These are phyloP conservation scores for Entomobrya proxima DNA, from an alignment of 2,888 invertebrate species.

Conservation along the genomic window DNA sequence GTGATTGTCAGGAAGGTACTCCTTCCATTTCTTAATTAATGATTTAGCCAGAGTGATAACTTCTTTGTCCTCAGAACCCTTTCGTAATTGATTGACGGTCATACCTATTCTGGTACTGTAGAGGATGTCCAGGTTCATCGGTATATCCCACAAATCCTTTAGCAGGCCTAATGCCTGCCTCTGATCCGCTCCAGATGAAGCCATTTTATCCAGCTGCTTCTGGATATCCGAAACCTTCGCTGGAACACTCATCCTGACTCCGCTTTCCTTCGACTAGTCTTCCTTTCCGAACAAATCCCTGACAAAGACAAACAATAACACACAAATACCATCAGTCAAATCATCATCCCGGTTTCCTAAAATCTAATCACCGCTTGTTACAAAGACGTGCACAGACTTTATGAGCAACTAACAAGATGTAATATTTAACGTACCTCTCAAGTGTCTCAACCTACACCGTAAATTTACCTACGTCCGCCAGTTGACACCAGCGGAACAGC, in stretches of 20 bases:
- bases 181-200: slow-evolving; percentile 91
- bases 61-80: slow-evolving; percentile 95
- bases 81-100: slow-evolving; percentile 97
- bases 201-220: slow-evolving; percentile 97
- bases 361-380: too few relatives aligned
- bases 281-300: not conserved
- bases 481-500: too few relatives aligned
- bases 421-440: too few relatives aligned
- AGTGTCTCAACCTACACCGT: too few relatives aligned
- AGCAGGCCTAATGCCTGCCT: slow-evolving; percentile 94
- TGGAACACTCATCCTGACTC: slow-evolving; percentile 69
- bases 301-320: too few relatives aligned
- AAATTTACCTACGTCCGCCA: too few relatives aligned
- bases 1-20: slow-evolving; percentile 82
- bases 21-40: slow-evolving; percentile 98
- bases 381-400: too few relatives aligned
- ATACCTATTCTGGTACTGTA: slow-evolving; percentile 98
- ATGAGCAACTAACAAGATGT: too few relatives aligned
- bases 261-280: not conserved
- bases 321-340: too few relatives aligned
- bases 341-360: too few relatives aligned
- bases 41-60: slow-evolving; percentile 95
- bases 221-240: slow-evolving; percentile 82
- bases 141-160: slow-evolving; percentile 90
- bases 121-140: slow-evolving; percentile 94